Conservation (phyloP, 2,113 vertebrate genomes). For the Meriones unguiculatus region DNA sequence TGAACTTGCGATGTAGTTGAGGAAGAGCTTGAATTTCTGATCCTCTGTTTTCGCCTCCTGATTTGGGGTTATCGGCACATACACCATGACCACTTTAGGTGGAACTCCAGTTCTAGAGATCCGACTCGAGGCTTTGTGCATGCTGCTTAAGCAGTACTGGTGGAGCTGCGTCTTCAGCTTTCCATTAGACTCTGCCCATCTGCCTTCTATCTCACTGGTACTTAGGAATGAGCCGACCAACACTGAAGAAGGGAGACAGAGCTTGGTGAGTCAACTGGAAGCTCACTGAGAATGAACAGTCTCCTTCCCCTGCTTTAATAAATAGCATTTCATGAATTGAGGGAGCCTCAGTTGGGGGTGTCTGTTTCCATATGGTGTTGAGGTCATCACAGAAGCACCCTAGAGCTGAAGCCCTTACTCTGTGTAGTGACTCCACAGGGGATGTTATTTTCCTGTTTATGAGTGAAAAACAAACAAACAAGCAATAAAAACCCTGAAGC, state of each 20-base stretch:
- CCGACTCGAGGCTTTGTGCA: not conserved
- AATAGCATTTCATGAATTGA: not conserved
- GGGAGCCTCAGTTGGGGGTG: no score
- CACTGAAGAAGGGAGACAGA: not conserved
- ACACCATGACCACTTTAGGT: not conserved
- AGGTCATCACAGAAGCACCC: not conserved
- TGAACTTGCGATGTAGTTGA: no score
- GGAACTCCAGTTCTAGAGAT: not conserved
- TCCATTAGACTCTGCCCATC: not conserved
- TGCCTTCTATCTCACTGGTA: rapidly evolving
- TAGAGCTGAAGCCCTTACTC: not conserved
- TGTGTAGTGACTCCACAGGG: no score
- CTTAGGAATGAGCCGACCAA: not conserved
- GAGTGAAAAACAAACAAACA: not conserved
- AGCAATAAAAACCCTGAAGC: no score
- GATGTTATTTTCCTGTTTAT: not conserved
- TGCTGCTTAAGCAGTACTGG: not conserved
- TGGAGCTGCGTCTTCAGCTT: not conserved
- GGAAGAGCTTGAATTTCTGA: not conserved
- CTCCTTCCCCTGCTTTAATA: not conserved
- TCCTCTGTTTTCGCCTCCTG: not conserved
- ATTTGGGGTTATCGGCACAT: not conserved
- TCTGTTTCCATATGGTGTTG: not conserved
- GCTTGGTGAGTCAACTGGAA: not conserved
- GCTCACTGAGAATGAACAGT: not conserved